Evolutionary conservation across 2,113 vertebrate genomes (phyloP), one percentile per base, ranked within the genome.

Genomic region (Alligator sinensis): DNA sequence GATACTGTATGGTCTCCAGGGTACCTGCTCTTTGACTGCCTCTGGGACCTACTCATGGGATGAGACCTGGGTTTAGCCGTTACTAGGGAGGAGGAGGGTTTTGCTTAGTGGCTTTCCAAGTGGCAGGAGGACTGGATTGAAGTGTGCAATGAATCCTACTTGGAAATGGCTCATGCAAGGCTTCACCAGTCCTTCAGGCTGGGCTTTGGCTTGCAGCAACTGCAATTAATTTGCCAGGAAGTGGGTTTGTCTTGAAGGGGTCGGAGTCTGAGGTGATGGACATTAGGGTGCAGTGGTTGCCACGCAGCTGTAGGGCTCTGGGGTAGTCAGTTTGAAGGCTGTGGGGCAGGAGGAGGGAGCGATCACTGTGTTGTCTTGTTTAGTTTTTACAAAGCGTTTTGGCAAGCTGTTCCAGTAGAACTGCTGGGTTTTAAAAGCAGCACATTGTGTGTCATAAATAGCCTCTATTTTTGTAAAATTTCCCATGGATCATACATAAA

Each of bases 131-230:
- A 9, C 12, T 15, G 58, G n/a, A n/a, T 34, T n/a, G 77, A 22
- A 22, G 30, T 10, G 58, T 61, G 21, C 16, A 4, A 60, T 28
- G 25, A 76, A 28, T 57, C 54, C 47, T 14, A 28, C 54, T 28
- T 11, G 75, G 5, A 55, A 2, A 0, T 54, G 64, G 60, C 54
- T 81, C 25, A 11, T 6, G 11, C 58, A 8, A 22, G 14, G 2
- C 24, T 75, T 75, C 70, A 61, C n/a, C 58, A 60, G 63, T 21
- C 6, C 0, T 76, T 64, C 59, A 30, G 5, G 25, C 25, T 11
- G 30, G n/a, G 21, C 58, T 13, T 0, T 0, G 0, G 77, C 87
- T 78, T 2, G 0, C 47, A 15, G 47, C 2, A 1, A 25, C 68
- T 58, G 83, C 72, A 38, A 34, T 4, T 47, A 59, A 5, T n/a